These are phyloP conservation scores for Alaudala cheleensis DNA, from an alignment of 2,113 vertebrate species.

Conservation along the genomic window DNA sequence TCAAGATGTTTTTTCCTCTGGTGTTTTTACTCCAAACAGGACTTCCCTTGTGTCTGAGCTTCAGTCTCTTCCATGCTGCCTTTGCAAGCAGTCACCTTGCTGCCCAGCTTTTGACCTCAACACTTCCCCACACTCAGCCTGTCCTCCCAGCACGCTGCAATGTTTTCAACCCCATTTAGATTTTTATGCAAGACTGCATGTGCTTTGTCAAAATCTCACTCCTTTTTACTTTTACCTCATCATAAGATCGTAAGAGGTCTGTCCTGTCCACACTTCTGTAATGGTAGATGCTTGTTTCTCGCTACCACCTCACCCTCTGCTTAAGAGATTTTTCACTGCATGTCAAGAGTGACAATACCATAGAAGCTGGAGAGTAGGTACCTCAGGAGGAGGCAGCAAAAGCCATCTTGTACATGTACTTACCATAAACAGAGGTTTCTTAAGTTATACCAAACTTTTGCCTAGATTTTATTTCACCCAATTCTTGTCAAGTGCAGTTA, in stretches of 20 bases:
- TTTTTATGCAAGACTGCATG: not conserved
- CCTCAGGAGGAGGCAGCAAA: not conserved
- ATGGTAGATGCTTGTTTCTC: not conserved
- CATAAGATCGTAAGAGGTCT: accelerated
- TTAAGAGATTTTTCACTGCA: not conserved
- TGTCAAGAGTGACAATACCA: not conserved
- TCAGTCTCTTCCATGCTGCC: not conserved
- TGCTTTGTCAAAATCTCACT: not conserved
- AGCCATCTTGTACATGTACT: not conserved
- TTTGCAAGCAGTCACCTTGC: not conserved
- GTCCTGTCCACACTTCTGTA: not conserved
- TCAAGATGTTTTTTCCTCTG: not conserved
- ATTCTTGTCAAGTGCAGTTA: not conserved
- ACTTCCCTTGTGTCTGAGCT: not conserved
- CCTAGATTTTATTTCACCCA: not conserved
- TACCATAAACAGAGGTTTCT: not conserved
- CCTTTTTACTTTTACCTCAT: not conserved
- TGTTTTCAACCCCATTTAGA: not conserved
- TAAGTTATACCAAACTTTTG: not conserved
- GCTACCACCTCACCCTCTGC: no score
- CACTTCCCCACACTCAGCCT: accelerated
- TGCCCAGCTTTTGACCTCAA: not conserved
- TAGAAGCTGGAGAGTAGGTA: not conserved
- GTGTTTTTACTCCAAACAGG: not conserved
- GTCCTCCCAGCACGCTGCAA: not conserved